These are phyloP conservation scores for Drosophila siamana DNA, from an alignment of 2,888 invertebrate genomes.

Conservation along the genomic window DNA sequence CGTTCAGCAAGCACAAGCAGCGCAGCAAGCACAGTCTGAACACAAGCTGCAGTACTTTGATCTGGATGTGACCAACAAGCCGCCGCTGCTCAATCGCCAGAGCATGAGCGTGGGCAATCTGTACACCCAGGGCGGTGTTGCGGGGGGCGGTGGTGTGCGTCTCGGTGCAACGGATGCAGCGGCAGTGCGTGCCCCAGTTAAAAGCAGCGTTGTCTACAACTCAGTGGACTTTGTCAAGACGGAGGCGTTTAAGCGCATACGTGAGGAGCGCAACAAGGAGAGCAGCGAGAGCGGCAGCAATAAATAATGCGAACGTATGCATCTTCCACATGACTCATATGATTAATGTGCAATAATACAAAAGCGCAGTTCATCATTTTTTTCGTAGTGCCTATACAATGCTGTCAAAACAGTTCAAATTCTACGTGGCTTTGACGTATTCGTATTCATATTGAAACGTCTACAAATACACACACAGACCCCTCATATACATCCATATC, in stretches of 20 bases:
- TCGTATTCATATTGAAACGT: slow-evolving; percentile 46
- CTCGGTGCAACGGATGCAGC: slow-evolving; percentile 83
- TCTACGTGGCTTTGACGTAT: slow-evolving; percentile 51
- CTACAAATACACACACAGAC: slow-evolving; percentile 4
- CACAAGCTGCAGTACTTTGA: slow-evolving; percentile 92
- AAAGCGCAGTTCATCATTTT: slow-evolving; percentile 29
- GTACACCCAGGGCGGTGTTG: slow-evolving; percentile 64
- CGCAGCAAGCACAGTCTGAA: slow-evolving; percentile 71
- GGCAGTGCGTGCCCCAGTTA: slow-evolving; percentile 85
- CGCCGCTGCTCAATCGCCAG: slow-evolving; percentile 81
- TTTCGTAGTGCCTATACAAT: slow-evolving; percentile 60
- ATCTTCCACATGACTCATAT: slow-evolving; percentile 36
- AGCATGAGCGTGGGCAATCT: slow-evolving; percentile 81
- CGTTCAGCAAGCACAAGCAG: slow-evolving; percentile 35
- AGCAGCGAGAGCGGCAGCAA: slow-evolving; percentile 81
- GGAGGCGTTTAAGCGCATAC: slow-evolving; percentile 94
- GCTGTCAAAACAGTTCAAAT: slow-evolving; percentile 50
- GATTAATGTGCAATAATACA: slow-evolving; percentile 56
- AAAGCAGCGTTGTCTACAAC: slow-evolving; percentile 91
- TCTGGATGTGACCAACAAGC: slow-evolving; percentile 89
- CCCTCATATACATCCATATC: slow-evolving; percentile 11
- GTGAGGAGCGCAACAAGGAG: slow-evolving; percentile 88
- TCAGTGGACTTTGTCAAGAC: slow-evolving; percentile 98
- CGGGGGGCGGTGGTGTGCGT: slow-evolving; percentile 54
- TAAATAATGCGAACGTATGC: slow-evolving; percentile 22